Percentiles rank a stretch among this genome's conserved stretches.
Conservation (phyloP, 2,888 invertebrate species). For the Fragum sueziense region DNA sequence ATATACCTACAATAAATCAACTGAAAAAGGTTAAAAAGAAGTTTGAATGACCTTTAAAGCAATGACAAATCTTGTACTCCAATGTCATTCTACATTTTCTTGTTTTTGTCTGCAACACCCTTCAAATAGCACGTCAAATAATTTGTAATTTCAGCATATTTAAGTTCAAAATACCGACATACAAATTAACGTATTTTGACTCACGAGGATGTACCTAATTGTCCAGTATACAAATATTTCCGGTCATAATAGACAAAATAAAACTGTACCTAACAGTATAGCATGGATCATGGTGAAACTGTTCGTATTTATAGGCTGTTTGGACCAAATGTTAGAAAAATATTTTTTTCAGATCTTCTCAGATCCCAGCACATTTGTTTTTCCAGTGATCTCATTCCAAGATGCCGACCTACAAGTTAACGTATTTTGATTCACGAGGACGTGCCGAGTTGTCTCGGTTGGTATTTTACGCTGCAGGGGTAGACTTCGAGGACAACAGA, state of each 20-base stretch:
- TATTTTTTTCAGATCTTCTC: background rate
- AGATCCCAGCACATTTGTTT: background rate
- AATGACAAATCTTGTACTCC: too few species aligned
- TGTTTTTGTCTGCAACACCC: too few species aligned
- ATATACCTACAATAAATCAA: too few species aligned
- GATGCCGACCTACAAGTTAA: constrained; percentile 53
- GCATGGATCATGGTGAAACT: background rate
- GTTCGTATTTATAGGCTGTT: background rate
- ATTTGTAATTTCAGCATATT: background rate
- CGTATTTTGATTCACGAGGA: constrained; percentile 46
- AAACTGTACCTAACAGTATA: background rate
- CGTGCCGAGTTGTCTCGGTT: constrained; percentile 44
- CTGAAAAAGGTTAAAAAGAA: too few species aligned
- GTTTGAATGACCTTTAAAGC: too few species aligned
- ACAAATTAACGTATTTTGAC: constrained; percentile 53
- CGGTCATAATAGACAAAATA: background rate
- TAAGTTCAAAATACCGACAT: constrained; percentile 34
- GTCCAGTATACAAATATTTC: constrained; percentile 4
- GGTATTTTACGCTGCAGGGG: constrained; percentile 44
- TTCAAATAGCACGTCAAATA: too few species aligned
- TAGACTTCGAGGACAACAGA: constrained; percentile 34
- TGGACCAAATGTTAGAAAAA: background rate
- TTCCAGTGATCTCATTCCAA: background rate
- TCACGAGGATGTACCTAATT: constrained; percentile 42
- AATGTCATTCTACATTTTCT: too few species aligned